Evolutionary conservation across 2,888 invertebrate genomes (phyloP).

Genomic region (Ormyrus thymus): DNA sequence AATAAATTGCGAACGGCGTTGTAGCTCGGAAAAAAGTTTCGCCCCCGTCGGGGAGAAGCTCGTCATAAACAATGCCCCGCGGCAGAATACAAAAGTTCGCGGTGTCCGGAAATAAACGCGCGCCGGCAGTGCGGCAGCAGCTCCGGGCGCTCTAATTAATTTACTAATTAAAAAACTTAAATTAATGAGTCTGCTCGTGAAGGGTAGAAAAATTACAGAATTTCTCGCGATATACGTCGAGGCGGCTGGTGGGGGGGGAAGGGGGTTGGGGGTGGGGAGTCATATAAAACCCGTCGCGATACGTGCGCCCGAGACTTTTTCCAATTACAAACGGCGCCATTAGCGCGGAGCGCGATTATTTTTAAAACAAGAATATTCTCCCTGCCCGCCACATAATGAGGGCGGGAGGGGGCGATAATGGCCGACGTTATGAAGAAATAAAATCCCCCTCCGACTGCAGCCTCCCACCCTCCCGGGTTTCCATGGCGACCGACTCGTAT

Average conservation of each 20-base stretch:
- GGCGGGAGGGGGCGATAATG: conserved; percentile 70
- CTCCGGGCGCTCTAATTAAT: conserved; percentile 52
- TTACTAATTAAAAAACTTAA: conserved; percentile 57
- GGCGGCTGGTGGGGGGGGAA: conserved; percentile 7
- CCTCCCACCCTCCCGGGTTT: conserved; percentile 58
- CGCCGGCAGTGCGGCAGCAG: neutral
- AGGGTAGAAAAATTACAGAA: conserved; percentile 54
- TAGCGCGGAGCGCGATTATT: conserved; percentile 64
- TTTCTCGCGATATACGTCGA: conserved; percentile 38
- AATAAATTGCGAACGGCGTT: no score
- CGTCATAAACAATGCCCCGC: conserved; percentile 17
- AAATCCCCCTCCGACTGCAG: conserved; percentile 62
- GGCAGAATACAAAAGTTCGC: conserved; percentile 44
- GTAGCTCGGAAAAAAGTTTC: no score
- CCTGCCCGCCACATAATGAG: conserved; percentile 67
- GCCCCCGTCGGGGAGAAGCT: no score
- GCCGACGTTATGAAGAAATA: conserved; percentile 75
- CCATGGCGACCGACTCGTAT: conserved; percentile 71
- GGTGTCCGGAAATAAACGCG: conserved; percentile 35
- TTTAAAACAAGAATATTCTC: conserved; percentile 72
- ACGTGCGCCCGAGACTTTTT: conserved; percentile 62
- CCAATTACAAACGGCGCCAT: conserved; percentile 71
- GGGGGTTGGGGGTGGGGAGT: conserved; percentile 43
- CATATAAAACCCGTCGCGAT: conserved; percentile 54
- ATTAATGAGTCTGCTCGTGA: conserved; percentile 55